phyloP scores from a whole-genome alignment of 2,888 invertebrate genomes.

The Cephus runcator region DNA sequence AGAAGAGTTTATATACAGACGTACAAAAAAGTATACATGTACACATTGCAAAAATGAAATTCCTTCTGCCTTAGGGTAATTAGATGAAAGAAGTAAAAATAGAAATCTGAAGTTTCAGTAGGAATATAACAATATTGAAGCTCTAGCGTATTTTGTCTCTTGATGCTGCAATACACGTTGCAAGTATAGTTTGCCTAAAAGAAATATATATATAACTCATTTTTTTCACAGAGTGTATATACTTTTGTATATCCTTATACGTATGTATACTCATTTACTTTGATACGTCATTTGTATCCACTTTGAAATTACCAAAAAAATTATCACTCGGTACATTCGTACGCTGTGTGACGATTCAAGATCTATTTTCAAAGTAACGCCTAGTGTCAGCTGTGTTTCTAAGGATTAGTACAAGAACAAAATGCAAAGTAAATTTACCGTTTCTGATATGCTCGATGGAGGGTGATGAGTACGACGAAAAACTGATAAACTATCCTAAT shows the following conservation, averaged over 20 bases:
- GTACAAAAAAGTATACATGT: background rate
- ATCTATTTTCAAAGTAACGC: background rate
- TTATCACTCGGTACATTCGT: background rate
- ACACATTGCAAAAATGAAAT: background rate
- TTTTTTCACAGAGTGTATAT: background rate
- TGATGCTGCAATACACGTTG: too few relatives aligned
- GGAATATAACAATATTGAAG: too few relatives aligned
- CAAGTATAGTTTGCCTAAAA: too few relatives aligned
- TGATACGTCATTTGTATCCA: background rate
- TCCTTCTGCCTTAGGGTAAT: background rate
- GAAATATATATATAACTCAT: background rate
- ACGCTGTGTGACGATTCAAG: background rate
- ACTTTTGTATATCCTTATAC: background rate
- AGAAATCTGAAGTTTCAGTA: too few relatives aligned
- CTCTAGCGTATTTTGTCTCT: too few relatives aligned
- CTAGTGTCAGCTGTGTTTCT: background rate
- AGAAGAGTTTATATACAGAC: conserved; percentile 53
- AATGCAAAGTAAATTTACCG: background rate
- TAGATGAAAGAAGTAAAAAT: background rate
- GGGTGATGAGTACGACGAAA: background rate
- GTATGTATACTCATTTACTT: background rate
- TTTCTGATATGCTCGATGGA: background rate
- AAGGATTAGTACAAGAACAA: background rate
- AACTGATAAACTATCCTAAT: background rate
- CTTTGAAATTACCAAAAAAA: background rate